Evolutionary conservation across 2,888 invertebrate species (phyloP).

Genomic region (Isotomurus palustris): DNA sequence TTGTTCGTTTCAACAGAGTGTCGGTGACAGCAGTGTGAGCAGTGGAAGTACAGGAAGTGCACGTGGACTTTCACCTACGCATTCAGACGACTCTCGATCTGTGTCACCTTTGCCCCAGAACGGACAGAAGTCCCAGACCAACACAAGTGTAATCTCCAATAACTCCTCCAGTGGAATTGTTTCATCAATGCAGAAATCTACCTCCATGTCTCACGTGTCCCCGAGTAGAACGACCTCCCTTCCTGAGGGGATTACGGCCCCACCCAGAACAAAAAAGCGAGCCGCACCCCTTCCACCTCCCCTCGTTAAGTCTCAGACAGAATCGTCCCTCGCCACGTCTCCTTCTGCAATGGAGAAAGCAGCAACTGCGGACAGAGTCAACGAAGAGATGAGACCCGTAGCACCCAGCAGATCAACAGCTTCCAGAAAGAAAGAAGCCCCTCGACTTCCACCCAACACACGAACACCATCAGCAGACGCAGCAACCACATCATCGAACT

Average conservation of each 20-base stretch:
- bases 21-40: slow-evolving; percentile 53
- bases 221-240: slow-evolving; percentile 10
- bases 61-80: slow-evolving; percentile 58
- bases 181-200: slow-evolving; percentile 24
- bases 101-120: slow-evolving; percentile 46
- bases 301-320: slow-evolving; percentile 15
- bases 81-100: slow-evolving; percentile 55
- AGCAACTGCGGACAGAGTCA: no score
- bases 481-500: neutral
- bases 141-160: slow-evolving; percentile 38
- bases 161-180: slow-evolving; percentile 31
- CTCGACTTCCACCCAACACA: slow-evolving; percentile 30
- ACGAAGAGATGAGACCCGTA: slow-evolving; percentile 35
- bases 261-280: slow-evolving; percentile 43
- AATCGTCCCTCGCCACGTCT: slow-evolving; percentile 54
- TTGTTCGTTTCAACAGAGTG: slow-evolving; percentile 49
- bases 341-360: neutral
- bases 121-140: slow-evolving; percentile 22
- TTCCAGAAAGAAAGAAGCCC: slow-evolving; percentile 43
- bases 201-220: slow-evolving; percentile 17
- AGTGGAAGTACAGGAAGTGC: slow-evolving; percentile 55
- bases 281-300: slow-evolving; percentile 42
- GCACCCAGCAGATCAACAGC: slow-evolving; percentile 42
- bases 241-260: slow-evolving; percentile 28
- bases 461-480: neutral